phyloP scores from a whole-genome alignment of 2,888 invertebrate genomes.

The Tetranychus piercei region DNA sequence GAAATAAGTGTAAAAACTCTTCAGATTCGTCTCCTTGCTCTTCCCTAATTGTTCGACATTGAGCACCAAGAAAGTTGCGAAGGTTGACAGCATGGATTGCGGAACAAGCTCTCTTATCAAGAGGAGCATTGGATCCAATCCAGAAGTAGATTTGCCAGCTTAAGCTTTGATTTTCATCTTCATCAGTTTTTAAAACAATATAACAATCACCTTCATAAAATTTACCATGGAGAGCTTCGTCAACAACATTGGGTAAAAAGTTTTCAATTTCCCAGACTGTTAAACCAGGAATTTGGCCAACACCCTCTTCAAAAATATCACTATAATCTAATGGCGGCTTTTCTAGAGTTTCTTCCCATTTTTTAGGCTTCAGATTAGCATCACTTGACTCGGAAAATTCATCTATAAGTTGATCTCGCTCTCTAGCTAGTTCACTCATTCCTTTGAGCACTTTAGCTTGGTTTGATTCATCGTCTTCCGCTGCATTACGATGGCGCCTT shows the following conservation, averaged over 20 bases:
- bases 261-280: constrained; percentile 99
- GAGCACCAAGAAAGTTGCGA: constrained; percentile 81
- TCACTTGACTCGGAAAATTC: constrained; percentile 33
- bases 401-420: constrained; percentile 41
- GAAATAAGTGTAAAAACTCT: constrained; percentile 80
- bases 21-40: constrained; percentile 93
- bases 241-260: constrained; percentile 80
- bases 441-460: constrained; percentile 72
- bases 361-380: constrained; percentile 53
- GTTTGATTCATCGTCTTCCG: constrained; percentile 54
- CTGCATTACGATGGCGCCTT: constrained; percentile 53
- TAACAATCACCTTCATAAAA: constrained; percentile 99
- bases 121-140: constrained; percentile 84
- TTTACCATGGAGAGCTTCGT: constrained; percentile 69
- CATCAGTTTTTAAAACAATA: constrained; percentile 70
- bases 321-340: constrained; percentile 91
- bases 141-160: constrained; percentile 95
- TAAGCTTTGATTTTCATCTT: constrained; percentile 57
- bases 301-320: constrained; percentile 83
- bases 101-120: constrained; percentile 85
- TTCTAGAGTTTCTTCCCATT: constrained; percentile 87
- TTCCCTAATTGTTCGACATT: constrained; percentile 78
- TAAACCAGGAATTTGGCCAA: constrained; percentile 75
- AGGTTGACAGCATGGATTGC: constrained; percentile 98
- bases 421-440: constrained; percentile 66